Conservation (phyloP, 2,113 vertebrate genomes). For the Pluvianellus socialis region DNA sequence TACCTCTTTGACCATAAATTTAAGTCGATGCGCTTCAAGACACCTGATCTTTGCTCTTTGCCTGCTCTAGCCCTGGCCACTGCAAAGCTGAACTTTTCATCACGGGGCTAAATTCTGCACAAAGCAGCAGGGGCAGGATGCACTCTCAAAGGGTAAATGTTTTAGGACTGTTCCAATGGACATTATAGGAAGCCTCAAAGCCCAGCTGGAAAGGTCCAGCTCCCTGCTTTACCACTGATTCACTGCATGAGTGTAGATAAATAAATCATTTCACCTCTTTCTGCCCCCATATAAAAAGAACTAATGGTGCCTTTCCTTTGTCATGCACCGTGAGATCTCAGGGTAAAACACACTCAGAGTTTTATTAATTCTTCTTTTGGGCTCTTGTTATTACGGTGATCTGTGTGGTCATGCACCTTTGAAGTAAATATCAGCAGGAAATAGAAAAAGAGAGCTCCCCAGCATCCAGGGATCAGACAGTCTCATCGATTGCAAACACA, state of each 20-base stretch:
- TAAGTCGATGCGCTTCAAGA: neutral
- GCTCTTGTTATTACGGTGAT: conserved; percentile 23
- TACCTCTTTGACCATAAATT: neutral
- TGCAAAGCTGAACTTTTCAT: neutral
- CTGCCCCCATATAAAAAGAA: neutral
- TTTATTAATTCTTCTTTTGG: conserved; percentile 46
- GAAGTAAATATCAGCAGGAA: conserved; percentile 51
- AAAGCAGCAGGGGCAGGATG: neutral
- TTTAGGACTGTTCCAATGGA: neutral
- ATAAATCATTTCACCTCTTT: conserved; percentile 44
- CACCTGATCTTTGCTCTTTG: neutral
- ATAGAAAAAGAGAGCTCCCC: neutral
- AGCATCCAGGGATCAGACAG: conserved; percentile 31
- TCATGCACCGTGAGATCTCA: neutral
- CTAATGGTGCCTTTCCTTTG: conserved; percentile 20
- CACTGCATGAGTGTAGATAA: neutral
- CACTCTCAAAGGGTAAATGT: neutral
- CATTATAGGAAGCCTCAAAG: conserved; percentile 1
- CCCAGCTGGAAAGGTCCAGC: conserved; percentile 13
- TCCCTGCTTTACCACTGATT: neutral
- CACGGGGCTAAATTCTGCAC: neutral
- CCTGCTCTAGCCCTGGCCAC: neutral
- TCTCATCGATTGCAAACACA: neutral
- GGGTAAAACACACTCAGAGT: conserved; percentile 8
- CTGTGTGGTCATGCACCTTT: conserved; percentile 23